Evolutionary conservation across 2,888 invertebrate genomes (phyloP).

Genomic region (Morinoia aosen): DNA sequence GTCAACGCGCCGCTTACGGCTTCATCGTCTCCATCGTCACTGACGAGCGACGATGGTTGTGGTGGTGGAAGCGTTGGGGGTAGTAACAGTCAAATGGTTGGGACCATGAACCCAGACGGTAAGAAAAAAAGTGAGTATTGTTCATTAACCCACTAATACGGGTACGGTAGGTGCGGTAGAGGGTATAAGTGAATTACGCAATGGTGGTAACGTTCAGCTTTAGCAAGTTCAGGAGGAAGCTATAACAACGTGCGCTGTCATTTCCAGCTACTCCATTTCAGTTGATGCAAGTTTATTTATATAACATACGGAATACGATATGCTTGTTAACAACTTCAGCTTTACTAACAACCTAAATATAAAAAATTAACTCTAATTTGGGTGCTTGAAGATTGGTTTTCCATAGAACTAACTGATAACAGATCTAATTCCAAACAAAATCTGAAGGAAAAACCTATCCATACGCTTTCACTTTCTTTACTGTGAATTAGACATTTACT

Average conservation of each 20-base stretch:
- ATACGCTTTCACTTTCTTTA: background rate
- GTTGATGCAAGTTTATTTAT: background rate
- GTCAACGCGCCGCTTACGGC: constrained; percentile 79
- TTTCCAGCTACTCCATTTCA: background rate
- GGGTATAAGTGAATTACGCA: background rate
- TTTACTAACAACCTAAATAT: background rate
- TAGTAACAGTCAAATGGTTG: constrained; percentile 71
- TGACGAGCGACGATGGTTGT: constrained; percentile 82
- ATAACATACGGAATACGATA: background rate
- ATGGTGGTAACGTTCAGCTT: background rate
- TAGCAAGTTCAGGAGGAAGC: background rate
- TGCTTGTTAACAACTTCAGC: background rate
- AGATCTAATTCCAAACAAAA: background rate
- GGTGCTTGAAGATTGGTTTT: background rate
- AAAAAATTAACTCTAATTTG: background rate
- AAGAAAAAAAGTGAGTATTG: constrained; percentile 71
- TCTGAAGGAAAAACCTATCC: background rate
- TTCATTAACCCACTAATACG: constrained; percentile 39
- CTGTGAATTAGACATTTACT: background rate
- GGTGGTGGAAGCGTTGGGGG: constrained; percentile 69
- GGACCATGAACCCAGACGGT: constrained; percentile 90
- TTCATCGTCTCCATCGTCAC: constrained; percentile 78
- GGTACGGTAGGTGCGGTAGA: background rate
- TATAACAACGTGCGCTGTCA: background rate
- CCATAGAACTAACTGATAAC: background rate